phyloP scores from a whole-genome alignment of 2,113 vertebrate genomes.

The Paradisaea rubra region DNA sequence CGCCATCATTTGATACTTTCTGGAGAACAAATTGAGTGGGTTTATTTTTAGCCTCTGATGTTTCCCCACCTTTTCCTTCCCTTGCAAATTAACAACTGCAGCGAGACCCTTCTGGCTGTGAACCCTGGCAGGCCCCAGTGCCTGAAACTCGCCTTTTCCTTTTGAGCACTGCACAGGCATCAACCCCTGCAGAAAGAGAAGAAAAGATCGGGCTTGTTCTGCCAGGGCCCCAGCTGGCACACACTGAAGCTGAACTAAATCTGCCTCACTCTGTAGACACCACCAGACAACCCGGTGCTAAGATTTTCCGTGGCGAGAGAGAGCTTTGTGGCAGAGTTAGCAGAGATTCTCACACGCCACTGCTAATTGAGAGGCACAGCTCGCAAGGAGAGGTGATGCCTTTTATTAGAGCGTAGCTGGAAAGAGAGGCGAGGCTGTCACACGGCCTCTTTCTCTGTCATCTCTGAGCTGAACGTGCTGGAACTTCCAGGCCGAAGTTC shows the following conservation, averaged over 20 bases:
- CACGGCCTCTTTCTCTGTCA: background rate
- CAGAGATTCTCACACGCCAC: background rate
- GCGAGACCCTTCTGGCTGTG: background rate
- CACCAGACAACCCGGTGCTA: slow-evolving; percentile 6
- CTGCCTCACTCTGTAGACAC: slow-evolving; percentile 5
- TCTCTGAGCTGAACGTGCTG: background rate
- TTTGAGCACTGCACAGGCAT: background rate
- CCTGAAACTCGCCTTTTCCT: background rate
- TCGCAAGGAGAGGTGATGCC: slow-evolving; percentile 44
- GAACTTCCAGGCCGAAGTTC: background rate
- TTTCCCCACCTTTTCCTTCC: background rate
- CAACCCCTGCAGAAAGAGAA: background rate
- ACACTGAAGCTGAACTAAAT: slow-evolving; percentile 47
- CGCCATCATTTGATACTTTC: background rate
- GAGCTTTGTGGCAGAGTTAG: slow-evolving; percentile 14
- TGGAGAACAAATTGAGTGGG: background rate
- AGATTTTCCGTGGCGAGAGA: background rate
- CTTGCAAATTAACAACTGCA: slow-evolving; percentile 6
- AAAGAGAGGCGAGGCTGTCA: background rate
- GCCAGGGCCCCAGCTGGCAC: slow-evolving; percentile 43
- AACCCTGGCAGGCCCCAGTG: background rate
- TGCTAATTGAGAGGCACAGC: slow-evolving; percentile 54
- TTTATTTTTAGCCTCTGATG: slow-evolving; percentile 33
- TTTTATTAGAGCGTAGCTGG: background rate
- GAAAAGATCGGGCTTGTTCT: slow-evolving; percentile 32